Evolutionary conservation across 2,113 vertebrate genomes (phyloP).

Genomic region (Myanophis thanlyinensis): DNA sequence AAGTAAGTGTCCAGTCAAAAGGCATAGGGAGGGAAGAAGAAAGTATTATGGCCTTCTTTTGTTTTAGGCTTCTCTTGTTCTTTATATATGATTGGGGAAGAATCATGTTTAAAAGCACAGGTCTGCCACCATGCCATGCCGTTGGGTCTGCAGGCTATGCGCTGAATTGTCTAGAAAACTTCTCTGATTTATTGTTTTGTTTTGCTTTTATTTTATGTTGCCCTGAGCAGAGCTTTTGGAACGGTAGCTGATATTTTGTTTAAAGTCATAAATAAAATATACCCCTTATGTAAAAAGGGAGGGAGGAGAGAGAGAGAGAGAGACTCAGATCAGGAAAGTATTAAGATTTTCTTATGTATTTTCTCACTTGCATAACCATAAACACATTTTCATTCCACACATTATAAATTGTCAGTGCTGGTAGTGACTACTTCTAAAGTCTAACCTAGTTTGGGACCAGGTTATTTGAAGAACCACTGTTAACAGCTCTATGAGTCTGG

Average conservation of each 20-base stretch:
- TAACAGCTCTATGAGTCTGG: background rate
- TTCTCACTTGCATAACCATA: background rate
- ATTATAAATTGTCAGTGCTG: background rate
- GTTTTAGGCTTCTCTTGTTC: background rate
- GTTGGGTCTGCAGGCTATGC: background rate
- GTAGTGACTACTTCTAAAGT: background rate
- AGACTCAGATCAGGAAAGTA: background rate
- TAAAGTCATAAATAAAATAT: background rate
- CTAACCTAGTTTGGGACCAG: background rate
- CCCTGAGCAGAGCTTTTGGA: background rate
- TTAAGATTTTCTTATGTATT: background rate
- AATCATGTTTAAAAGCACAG: background rate
- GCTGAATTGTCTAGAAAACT: background rate
- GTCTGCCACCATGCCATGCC: background rate
- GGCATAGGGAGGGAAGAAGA: background rate
- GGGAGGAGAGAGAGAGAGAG: background rate
- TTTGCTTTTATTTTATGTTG: background rate
- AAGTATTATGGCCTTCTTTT: background rate
- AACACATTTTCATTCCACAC: background rate
- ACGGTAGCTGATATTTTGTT: background rate
- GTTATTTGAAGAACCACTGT: background rate
- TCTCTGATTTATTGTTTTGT: background rate
- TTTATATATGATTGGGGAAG: background rate
- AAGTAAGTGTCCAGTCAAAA: background rate
- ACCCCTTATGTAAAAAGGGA: background rate